Conservation (phyloP, 2,797 vertebrate genomes). For the Danio albolineatus region DNA sequence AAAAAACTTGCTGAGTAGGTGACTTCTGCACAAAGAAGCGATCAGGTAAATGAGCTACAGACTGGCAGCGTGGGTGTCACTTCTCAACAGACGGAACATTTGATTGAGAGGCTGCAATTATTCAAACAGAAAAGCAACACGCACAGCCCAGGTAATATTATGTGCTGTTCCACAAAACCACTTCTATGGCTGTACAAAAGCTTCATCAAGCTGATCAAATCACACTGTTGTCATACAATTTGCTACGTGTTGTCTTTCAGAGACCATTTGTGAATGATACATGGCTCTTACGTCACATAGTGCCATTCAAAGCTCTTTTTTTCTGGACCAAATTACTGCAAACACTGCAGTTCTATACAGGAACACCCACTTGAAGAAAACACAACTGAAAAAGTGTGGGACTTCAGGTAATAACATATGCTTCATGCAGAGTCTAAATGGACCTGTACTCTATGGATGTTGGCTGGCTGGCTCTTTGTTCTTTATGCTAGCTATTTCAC, state of each 20-base stretch:
- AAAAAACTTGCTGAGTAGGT: conserved; percentile 17
- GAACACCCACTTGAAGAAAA: background rate
- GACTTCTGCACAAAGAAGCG: conserved; percentile 27
- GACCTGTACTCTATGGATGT: background rate
- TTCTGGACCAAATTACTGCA: background rate
- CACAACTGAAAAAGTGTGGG: background rate
- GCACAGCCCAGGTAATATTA: conserved; percentile 23
- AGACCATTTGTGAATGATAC: conserved; percentile 26
- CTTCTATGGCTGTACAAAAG: background rate
- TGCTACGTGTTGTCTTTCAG: conserved; percentile 1
- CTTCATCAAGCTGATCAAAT: conserved; percentile 31
- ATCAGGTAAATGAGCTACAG: conserved; percentile 45
- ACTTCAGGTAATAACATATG: background rate
- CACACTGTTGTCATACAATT: conserved; percentile 19
- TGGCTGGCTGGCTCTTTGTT: background rate
- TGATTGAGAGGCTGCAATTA: conserved; percentile 55
- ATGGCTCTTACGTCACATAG: background rate
- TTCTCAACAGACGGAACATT: conserved; percentile 48
- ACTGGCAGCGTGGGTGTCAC: conserved; percentile 31
- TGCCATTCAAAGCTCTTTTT: conserved; percentile 13
- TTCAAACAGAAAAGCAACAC: conserved; percentile 22
- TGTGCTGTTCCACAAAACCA: conserved; percentile 24
- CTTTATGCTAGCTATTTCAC: background rate
- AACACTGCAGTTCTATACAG: background rate
- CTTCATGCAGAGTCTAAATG: background rate